Percentiles rank a stretch among this genome's conserved stretches.
These are phyloP conservation scores for Balaenoptera acutorostrata DNA, from an alignment of 2,113 vertebrate genomes.

Conservation along the genomic window DNA sequence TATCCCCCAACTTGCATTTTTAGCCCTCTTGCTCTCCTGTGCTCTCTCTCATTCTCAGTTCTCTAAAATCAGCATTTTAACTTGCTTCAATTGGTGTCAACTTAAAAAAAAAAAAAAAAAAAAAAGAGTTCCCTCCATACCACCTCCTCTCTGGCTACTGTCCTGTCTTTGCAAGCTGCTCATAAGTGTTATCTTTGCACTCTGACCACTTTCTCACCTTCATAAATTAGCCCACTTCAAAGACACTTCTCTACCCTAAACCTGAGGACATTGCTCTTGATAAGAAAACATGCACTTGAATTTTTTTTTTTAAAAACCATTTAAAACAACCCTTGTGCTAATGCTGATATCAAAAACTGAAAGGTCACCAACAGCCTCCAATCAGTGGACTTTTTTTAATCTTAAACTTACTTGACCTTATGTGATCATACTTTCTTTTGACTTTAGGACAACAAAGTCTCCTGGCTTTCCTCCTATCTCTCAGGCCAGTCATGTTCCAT, in stretches of 20 bases:
- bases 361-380: not conserved
- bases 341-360: not conserved
- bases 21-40: not conserved
- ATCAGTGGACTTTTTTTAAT: not conserved
- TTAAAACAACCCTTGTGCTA: not conserved
- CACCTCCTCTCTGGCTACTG: not conserved
- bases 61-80: conserved; percentile 5
- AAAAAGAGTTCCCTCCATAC: not conserved
- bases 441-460: not conserved
- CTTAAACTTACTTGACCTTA: conserved; percentile 9
- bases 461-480: conserved; percentile 18
- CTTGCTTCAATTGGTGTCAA: not conserved
- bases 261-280: not conserved
- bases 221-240: not conserved
- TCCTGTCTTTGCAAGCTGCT: not conserved
- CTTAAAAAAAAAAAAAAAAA: not conserved
- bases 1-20: not conserved
- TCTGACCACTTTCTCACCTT: not conserved
- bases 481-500: not conserved
- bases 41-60: not conserved
- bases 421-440: not conserved
- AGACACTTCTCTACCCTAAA: not conserved
- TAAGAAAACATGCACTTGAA: conserved; percentile 10
- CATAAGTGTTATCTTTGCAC: not conserved
- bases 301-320: not conserved